A percentile compares a stretch with the other conserved stretches of the same genome.
Conservation (phyloP, 2,113 vertebrate genomes). For the Cryptotis parvus region DNA sequence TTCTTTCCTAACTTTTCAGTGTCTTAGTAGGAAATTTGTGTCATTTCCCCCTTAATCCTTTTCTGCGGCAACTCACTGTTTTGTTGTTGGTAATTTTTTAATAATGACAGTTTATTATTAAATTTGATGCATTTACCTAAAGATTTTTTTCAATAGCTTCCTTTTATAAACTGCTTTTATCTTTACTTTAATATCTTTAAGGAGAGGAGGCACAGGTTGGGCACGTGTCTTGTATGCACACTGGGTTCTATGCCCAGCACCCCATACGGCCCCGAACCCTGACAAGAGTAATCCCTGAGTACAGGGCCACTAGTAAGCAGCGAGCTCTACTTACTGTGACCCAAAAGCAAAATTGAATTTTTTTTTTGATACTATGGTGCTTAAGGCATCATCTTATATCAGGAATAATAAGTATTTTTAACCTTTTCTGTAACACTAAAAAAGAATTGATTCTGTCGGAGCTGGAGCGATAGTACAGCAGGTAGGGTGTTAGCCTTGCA, state of each 20-base stretch:
- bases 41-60: slow-evolving; percentile 45
- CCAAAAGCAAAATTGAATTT: too few species aligned
- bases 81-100: slow-evolving; percentile 41
- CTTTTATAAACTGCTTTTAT: slow-evolving; percentile 50
- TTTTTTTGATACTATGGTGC: neutral
- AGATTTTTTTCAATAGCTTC: slow-evolving; percentile 26
- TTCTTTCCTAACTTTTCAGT: neutral
- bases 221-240: too few species aligned
- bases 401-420: neutral
- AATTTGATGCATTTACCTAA: neutral
- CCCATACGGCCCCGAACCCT: too few species aligned
- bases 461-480: too few species aligned
- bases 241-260: too few species aligned
- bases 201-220: too few species aligned
- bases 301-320: too few species aligned
- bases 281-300: too few species aligned
- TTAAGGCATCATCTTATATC: neutral
- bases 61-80: slow-evolving; percentile 10
- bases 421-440: neutral
- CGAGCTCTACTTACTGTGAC: too few species aligned
- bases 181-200: slow-evolving; percentile 39
- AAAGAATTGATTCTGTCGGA: slow-evolving; percentile 10
- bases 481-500: too few species aligned
- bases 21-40: slow-evolving; percentile 10
- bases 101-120: slow-evolving; percentile 20